Evolutionary conservation across 2,888 invertebrate genomes (phyloP), one percentile per base, ranked within the genome.

Genomic region (Drosophila putrida): DNA sequence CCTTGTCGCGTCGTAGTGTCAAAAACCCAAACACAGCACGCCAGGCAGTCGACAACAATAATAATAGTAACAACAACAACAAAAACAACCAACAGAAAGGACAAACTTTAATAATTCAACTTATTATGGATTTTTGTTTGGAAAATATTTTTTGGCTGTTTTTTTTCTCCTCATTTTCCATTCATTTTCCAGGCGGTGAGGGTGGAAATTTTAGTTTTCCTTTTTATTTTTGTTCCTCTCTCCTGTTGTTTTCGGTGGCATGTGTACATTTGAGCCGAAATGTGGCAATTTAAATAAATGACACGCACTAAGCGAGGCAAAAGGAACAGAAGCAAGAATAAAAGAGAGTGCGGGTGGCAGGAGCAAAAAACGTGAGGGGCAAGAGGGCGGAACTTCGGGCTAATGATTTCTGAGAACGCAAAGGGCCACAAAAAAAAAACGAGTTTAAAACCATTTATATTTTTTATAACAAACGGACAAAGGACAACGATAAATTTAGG

Each of bases 241-340:
- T 25, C 8, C 15, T 11, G 46, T 15, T 20, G 27, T n/a, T 62
- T 50, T 39, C 47, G 46, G 9, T 46, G 76, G 85, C 88, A 87
- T 84, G 84, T 81, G 88, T 82, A 82, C 82, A 87, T 81, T 87
- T 82, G 65, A 59, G 58, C 63, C 77, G 53, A 82, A 89, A 81
- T 80, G 75, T 67, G 86, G 89, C 89, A 90, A 88, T 90, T 88
- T 88, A 87, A 88, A 88, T 89, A 88, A 90, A 88, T 78, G 82
- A 78, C 77, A 82, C 88, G 88, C 83, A 88, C 80, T 65, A 71
- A 66, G 70, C 61, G 58, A 43, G 36, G 11, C 20, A 31, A 47
- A 47, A 49, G 35, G 8, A 15, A 27, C 33, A 33, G 11, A 41
- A 44, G 36, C 9, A 11, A 10, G 4, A n/a, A 49, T 28, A 54